Base-by-base conservation (phyloP, 2,797 vertebrate genomes). In the Coranthus polyacanthus region DNA sequence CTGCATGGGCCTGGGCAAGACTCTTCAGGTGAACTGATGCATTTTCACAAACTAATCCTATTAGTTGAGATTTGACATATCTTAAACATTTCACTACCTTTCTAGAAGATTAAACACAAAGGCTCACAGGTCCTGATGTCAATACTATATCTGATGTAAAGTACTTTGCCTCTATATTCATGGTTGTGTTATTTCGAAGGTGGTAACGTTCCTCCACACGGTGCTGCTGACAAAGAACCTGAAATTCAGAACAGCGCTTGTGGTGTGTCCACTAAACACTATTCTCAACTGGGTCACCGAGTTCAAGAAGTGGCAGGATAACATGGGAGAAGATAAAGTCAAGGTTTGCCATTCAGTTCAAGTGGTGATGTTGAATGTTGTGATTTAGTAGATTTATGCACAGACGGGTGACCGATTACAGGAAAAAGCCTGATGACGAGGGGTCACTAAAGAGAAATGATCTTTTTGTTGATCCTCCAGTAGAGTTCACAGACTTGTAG, bases 1-100 rank as follows among this genome's bases (percentile, higher is more conserved):
- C 85, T 99, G 97, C 87, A 99, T 99, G 97, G 98, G 98, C 42
- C 93, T 99, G 66, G 98, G 98, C 21, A 99, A 99, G 79, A 98
- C 97, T 0, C 92, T 99, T 56, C 97, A 99, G 97, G 97, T 98
- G 81, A 90, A 78, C 1, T 39, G 11, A 50, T 3, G 16, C 16
- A 46, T 0, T 4, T 56, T 18, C 38, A 45, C 9, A 12, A 6
- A 15, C 0, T 32, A 5, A 47, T 41, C 11, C n/a, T 2, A 2
- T 42, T 17, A 24, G 3, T 18, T 68, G 62, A 8, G 15, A 15
- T 36, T 49, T 5, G 36, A 53, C 5, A n/a, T n/a, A n/a, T n/a
- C 4, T 2, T 32, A 3, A 8, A 32, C 10, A 9, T 32, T 32
- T 32, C 8, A 10, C 7, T 32, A 8, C 10, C 2, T 32, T 32